These are phyloP conservation scores for Eclectus roratus DNA, from an alignment of 2,113 vertebrate genomes.

Conservation along the genomic window DNA sequence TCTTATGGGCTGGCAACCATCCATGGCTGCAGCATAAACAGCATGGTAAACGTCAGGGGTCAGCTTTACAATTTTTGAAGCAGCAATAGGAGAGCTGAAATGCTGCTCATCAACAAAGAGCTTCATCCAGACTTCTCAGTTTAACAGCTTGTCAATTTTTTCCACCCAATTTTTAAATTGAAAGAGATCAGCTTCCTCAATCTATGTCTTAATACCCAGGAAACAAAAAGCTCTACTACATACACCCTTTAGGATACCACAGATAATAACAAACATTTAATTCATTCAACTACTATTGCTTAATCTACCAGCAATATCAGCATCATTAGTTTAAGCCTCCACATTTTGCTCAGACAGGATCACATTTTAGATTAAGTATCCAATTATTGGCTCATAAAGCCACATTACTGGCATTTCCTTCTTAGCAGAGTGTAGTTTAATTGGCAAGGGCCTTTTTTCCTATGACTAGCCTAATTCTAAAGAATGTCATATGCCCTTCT, in stretches of 20 bases:
- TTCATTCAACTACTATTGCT: background rate
- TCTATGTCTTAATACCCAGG: background rate
- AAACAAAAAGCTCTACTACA: background rate
- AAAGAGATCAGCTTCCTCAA: background rate
- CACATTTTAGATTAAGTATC: slow-evolving; percentile 40
- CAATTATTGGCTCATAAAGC: slow-evolving; percentile 46
- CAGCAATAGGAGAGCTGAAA: background rate
- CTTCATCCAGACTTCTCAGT: background rate
- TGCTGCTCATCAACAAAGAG: background rate
- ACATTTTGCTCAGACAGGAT: background rate
- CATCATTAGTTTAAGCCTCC: slow-evolving; percentile 28
- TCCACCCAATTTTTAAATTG: background rate
- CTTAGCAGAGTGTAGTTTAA: slow-evolving; percentile 7
- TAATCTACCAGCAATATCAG: slow-evolving; percentile 43
- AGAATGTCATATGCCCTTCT: background rate
- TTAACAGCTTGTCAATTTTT: background rate
- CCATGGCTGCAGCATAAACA: background rate
- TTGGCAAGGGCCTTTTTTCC: slow-evolving; percentile 19
- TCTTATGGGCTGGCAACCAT: background rate
- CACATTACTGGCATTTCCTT: slow-evolving; percentile 5
- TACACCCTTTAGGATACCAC: background rate
- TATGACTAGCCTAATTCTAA: background rate
- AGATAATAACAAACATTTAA: slow-evolving; percentile 38
- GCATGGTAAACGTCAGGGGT: background rate
- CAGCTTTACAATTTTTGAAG: background rate